Base-by-base conservation (phyloP, 2,113 vertebrate species). In the Oxyura jamaicensis region DNA sequence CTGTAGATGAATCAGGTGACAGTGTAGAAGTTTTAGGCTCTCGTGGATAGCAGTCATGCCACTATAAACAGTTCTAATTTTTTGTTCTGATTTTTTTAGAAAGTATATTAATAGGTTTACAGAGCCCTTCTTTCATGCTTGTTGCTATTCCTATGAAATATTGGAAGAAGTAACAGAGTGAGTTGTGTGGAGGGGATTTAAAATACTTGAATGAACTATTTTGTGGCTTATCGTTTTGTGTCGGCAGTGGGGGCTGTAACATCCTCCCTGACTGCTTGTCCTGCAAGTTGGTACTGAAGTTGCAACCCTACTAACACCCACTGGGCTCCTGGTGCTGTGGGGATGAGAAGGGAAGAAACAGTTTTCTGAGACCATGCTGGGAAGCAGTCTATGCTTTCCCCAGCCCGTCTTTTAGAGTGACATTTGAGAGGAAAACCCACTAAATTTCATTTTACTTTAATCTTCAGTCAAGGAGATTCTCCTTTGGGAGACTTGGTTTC, bases 131-230 rank as follows among this genome's bases (percentile, higher is more conserved):
- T 56, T 67, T 80, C 23, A 17, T 58, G 42, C 18, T 28, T 59
- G 28, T 67, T 56, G 50, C 15, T 39, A 2, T 74, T 85, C 31
- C 29, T 25, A 2, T 41, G 5, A 73, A 44, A 31, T 8, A 10
- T 8, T 11, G 26, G 58, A 12, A 76, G 66, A 76, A 82, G 68
- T 16, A 53, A 35, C 16, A 9, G 13, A 17, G 41, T 23, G 41
- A 36, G 18, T 9, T 0, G 1, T 3, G 31, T 23, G n/a, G 29
- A 3, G 17, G 17, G 28, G 31, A 28, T 20, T 52, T 25, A 39
- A 90, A 77, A 48, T 46, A 42, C 26, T 81, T 36, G 39, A 25
- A 33, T 65, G 22, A 13, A 22, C 31, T 46, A 0, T 67, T 53
- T 26, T 11, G 46, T 66, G 0, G 1, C 15, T 55, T 6, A 0